Conservation (phyloP, 1,140 invertebrate species). For the Parapsyche elsis region DNA sequence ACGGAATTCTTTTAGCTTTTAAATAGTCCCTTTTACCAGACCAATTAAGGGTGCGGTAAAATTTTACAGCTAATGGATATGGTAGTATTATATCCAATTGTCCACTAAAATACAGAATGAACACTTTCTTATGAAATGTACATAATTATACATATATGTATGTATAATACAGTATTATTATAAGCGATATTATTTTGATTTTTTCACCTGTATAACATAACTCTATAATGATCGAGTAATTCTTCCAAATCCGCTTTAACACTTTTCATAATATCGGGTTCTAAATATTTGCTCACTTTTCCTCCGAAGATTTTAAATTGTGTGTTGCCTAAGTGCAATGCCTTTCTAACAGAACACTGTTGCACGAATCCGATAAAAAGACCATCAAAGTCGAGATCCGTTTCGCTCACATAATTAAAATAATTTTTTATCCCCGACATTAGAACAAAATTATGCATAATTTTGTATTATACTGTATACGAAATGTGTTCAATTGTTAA, state of each 20-base stretch:
- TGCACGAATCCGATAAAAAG: constrained; percentile 71
- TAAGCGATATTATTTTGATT: too few species aligned
- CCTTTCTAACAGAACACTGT: constrained; percentile 70
- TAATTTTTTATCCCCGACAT: constrained; percentile 73
- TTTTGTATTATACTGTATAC: too few species aligned
- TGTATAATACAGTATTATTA: too few species aligned
- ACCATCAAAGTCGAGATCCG: constrained; percentile 62
- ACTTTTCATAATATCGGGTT: constrained; percentile 82
- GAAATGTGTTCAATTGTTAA: too few species aligned
- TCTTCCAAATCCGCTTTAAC: constrained; percentile 77
- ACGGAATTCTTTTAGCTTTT: constrained; percentile 64
- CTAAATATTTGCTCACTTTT: constrained; percentile 74
- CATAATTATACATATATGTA: too few species aligned
- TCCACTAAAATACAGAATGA: constrained; percentile 76
- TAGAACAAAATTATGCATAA: too few species aligned
- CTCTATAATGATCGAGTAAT: constrained; percentile 73
- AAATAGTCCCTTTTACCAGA: constrained; percentile 71
- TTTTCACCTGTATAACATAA: constrained; percentile 67
- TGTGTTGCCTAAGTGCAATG: constrained; percentile 69
- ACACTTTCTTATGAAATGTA: too few species aligned
- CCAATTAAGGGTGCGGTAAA: constrained; percentile 75
- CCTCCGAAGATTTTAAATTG: constrained; percentile 66
- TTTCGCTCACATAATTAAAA: constrained; percentile 70
- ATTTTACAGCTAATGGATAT: constrained; percentile 81
- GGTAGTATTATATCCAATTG: constrained; percentile 88